phyloP scores from a whole-genome alignment of 2,113 vertebrate species.

The Cathartes aura region DNA sequence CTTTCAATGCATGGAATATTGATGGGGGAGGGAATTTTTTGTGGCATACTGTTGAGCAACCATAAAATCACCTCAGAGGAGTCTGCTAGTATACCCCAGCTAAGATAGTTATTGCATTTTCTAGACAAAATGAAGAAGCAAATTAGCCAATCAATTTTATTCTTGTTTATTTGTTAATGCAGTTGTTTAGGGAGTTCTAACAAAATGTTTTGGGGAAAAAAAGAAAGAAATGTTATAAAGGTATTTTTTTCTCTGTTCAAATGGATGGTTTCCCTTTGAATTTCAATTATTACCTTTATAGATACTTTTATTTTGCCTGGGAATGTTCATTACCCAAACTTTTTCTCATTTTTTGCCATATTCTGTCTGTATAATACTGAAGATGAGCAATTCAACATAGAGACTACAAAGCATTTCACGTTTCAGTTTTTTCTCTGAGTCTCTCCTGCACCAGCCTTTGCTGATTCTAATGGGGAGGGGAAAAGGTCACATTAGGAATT shows the following conservation, averaged over 20 bases:
- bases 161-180: not conserved
- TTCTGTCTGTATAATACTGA: not conserved
- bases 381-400: not conserved
- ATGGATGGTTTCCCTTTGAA: not conserved
- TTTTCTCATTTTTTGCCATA: not conserved
- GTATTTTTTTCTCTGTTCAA: not conserved
- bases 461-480: not conserved
- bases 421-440: not conserved
- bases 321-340: not conserved
- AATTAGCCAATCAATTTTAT: not conserved
- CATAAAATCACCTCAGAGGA: not conserved
- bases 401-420: not conserved
- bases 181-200: not conserved
- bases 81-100: not conserved
- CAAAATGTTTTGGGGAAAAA: not conserved
- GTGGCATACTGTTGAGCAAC: not conserved
- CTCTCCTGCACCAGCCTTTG: not conserved
- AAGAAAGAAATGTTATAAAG: not conserved
- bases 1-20: not conserved
- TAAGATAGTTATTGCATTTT: not conserved
- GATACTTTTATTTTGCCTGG: not conserved
- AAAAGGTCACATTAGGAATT: not conserved
- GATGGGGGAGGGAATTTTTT: not conserved
- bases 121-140: not conserved
- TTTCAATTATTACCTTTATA: not conserved